Percentiles rank a stretch among this genome's conserved stretches.
Evolutionary conservation across 2,113 vertebrate genomes (phyloP).

Genomic region (Antechinus flavipes): DNA sequence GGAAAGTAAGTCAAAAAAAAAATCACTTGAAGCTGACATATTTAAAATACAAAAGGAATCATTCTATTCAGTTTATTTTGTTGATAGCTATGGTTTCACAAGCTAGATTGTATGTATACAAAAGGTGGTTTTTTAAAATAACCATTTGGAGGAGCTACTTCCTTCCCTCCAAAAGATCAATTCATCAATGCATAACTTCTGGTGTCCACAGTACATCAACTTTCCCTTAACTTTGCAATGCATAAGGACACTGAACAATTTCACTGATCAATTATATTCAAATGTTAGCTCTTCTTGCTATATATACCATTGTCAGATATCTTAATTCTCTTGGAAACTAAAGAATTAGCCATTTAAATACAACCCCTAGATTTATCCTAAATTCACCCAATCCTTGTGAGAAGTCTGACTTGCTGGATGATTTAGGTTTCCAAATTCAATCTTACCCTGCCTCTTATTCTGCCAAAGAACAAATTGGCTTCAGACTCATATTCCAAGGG

Average conservation of each 20-base stretch:
- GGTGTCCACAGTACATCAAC: background rate
- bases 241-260: background rate
- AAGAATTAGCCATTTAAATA: background rate
- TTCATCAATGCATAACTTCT: background rate
- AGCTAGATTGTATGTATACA: background rate
- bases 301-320: background rate
- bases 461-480: background rate
- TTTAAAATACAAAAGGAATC: background rate
- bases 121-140: background rate
- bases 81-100: background rate
- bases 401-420: background rate
- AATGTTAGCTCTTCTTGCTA: background rate
- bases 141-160: background rate
- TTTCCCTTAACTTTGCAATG: background rate
- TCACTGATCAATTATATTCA: background rate
- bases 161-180: background rate
- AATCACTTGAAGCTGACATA: background rate
- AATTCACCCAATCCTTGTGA: background rate
- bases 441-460: background rate
- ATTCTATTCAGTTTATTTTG: background rate
- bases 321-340: background rate
- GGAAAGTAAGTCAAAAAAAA: background rate
- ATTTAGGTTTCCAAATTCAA: background rate
- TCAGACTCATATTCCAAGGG: slow-evolving; percentile 5
- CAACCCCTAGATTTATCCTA: background rate